Evolutionary conservation across 2,113 vertebrate species (phyloP).

Genomic region (Eublepharis macularius): DNA sequence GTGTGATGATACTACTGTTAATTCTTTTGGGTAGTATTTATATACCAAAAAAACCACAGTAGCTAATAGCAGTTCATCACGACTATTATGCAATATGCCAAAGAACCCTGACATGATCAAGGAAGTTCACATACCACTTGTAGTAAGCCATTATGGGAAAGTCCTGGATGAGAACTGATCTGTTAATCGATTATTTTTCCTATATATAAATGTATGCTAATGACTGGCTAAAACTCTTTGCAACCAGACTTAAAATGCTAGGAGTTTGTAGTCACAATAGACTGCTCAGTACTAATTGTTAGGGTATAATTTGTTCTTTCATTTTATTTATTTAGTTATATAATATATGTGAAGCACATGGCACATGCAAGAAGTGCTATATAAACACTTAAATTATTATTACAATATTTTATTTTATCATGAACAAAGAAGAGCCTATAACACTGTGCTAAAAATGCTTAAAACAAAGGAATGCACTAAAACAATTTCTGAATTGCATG

Average conservation of each 20-base stretch:
- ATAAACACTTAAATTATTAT: background rate
- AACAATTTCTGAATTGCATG: conserved; percentile 1
- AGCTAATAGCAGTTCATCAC: background rate
- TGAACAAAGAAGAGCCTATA: conserved; percentile 5
- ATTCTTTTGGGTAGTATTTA: background rate
- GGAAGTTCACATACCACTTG: background rate
- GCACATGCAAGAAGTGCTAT: too few species aligned
- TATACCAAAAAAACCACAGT: background rate
- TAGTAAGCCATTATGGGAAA: background rate
- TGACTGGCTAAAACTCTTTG: background rate
- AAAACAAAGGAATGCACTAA: conserved; percentile 36
- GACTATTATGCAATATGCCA: background rate
- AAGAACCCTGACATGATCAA: background rate
- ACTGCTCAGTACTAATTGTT: background rate
- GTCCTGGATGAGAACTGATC: background rate
- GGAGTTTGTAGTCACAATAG: background rate
- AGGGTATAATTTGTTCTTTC: background rate
- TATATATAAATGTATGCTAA: background rate
- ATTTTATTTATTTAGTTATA: background rate
- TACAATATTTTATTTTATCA: background rate
- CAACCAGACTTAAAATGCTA: background rate
- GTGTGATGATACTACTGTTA: background rate
- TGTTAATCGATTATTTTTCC: background rate
- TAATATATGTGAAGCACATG: too few species aligned
- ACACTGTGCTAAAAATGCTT: background rate